Evolutionary conservation across 2,888 invertebrate species (phyloP).

Genomic region (Rugalucina vietnamica): DNA sequence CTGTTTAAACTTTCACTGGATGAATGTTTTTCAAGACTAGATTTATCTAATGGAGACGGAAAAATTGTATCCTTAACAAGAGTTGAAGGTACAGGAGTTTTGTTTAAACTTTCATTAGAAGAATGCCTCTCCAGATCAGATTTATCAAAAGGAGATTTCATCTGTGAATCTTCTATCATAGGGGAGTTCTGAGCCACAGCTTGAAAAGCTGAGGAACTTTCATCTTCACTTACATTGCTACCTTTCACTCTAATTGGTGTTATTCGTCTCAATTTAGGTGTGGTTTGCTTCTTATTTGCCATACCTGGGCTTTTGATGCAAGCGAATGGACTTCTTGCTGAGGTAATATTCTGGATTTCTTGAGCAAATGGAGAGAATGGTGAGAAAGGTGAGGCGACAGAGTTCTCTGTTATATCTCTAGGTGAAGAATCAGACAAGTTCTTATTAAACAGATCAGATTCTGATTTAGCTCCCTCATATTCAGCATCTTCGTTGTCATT

Average conservation of each 20-base stretch:
- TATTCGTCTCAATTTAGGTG: slow-evolving; percentile 51
- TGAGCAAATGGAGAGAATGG: slow-evolving; percentile 61
- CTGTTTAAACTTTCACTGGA: slow-evolving; percentile 9
- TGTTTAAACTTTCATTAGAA: slow-evolving; percentile 6
- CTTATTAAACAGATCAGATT: background rate
- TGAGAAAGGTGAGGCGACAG: slow-evolving; percentile 39
- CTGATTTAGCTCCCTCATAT: background rate
- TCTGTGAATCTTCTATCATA: slow-evolving; percentile 38
- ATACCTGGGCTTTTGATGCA: slow-evolving; percentile 29
- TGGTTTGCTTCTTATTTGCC: background rate
- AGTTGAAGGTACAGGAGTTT: background rate
- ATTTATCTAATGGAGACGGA: slow-evolving; percentile 8
- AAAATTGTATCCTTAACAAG: background rate
- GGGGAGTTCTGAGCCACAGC: slow-evolving; percentile 54
- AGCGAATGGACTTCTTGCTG: slow-evolving; percentile 36
- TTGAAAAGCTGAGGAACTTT: slow-evolving; percentile 44
- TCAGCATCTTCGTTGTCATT: background rate
- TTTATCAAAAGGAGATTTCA: slow-evolving; percentile 19
- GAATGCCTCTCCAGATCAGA: background rate
- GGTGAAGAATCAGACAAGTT: background rate
- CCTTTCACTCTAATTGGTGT: slow-evolving; percentile 55
- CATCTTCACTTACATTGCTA: slow-evolving; percentile 3
- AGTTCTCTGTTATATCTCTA: background rate
- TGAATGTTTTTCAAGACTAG: background rate
- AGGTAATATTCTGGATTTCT: slow-evolving; percentile 54